A percentile compares a stretch with the other conserved stretches of the same genome.
Conservation (phyloP, 2,888 invertebrate species). For the Nomada fucata region DNA sequence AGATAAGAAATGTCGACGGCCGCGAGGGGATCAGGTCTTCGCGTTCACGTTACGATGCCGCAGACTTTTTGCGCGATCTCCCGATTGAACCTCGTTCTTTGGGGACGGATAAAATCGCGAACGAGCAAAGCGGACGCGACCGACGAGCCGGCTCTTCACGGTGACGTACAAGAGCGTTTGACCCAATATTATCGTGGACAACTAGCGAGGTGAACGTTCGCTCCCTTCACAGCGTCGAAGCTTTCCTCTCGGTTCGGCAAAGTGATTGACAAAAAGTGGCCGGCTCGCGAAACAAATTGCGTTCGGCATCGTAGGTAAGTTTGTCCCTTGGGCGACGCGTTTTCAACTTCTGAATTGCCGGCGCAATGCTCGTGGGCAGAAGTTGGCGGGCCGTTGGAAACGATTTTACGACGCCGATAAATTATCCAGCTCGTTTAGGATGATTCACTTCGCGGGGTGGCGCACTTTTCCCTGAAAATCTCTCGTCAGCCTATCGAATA, state of each 20-base stretch:
- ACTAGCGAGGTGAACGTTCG: conserved; percentile 12
- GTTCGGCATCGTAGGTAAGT: neutral
- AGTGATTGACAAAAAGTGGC: conserved; percentile 19
- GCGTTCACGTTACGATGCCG: neutral
- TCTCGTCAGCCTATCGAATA: too few species aligned
- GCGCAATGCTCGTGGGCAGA: neutral
- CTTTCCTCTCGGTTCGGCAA: conserved; percentile 3
- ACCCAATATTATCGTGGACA: conserved; percentile 26
- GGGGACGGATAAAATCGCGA: conserved; percentile 1
- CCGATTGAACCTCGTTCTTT: neutral
- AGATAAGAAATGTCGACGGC: neutral
- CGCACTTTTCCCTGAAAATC: too few species aligned
- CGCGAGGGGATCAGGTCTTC: neutral
- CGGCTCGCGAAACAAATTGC: conserved; percentile 20
- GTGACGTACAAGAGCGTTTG: conserved; percentile 12
- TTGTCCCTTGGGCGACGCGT: neutral
- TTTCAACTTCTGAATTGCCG: conserved; percentile 8
- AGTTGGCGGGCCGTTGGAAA: neutral
- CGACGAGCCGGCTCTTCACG: neutral
- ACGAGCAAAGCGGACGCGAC: neutral
- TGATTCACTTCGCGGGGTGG: too few species aligned
- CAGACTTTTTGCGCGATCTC: neutral
- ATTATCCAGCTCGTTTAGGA: neutral
- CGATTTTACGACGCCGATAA: neutral
- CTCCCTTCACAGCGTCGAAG: neutral